Evolutionary conservation across 2,797 vertebrate genomes (phyloP), one percentile per base, ranked within the genome.

Genomic region (Cephalopachus bancanus): DNA sequence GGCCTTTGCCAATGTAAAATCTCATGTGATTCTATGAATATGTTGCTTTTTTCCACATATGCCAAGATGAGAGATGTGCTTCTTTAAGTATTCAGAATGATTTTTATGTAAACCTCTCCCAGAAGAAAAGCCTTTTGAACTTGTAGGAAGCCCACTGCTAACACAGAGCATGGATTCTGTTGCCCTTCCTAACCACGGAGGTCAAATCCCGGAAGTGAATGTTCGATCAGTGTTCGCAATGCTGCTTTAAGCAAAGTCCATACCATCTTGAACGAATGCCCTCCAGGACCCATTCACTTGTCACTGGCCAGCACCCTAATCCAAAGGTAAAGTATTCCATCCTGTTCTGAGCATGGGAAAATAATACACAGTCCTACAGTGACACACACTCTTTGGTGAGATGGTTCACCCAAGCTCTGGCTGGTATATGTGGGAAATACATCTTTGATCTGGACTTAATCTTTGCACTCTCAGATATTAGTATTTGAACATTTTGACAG

Each of bases 181-280:
- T 79, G 91, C 44, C 96, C 78, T 97, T 62, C 95, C 24, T 91
- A 99, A 99, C 93, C 99, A 99, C 0, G 99, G 99, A 49, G 99
- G 99, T 97, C 99, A 99, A 98, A 99, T 99, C 64, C 98, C 99
- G 92, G 99, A 99, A 98, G 99, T 99, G 92, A 99, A 99, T 37
- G 37, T 97, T 99, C 99, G 0, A 98, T 99, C 90, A 99, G 99
- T 28, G 99, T 99, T 67, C 99, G 99, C 19, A 99, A 99, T 0
- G 99, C 99, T 0, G 99, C 99, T 0, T 98, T 99, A 90, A 99
- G 99, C 5, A 99, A 99, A 98, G 99, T 99, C 30, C 99, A 99
- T 0, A 99, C 99, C 90, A 99, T 99, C 98, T 98, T 99, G 95
- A 99, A 99, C 14, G 99, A 99, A 95, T 99, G 99, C 87, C 99